Evolutionary conservation across 2,888 invertebrate genomes (phyloP), one percentile per base, ranked within the genome.

Genomic region (Amblyjoppa fuscipennis): DNA sequence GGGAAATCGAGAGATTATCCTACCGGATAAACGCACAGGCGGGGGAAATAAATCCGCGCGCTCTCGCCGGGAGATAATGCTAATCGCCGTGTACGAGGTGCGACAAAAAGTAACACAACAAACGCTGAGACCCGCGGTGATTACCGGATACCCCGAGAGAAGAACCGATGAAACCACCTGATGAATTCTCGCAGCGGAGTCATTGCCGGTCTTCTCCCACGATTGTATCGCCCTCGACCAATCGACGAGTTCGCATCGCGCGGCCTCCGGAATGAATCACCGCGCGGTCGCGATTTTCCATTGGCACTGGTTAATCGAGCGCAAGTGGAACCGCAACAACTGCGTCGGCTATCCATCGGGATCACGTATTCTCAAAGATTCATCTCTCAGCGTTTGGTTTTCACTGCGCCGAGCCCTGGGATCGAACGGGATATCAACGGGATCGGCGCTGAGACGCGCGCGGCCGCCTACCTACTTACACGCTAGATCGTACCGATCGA

Each of bases 401-500:
- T 20, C 76, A 77, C 41, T 70, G 78, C 56, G 73, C 56, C 68
- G 64, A 77, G 61, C 68, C 51, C 70, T 5, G 64, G 34, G 31
- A 64, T 64, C 31, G n/a, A 75, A 64, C 64, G 41, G 75, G 45
- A 56, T 16, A 38, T 25, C 49, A 74, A n/a, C 82, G 53, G 66
- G 16, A 61, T 69, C 71, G 64, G n/a, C 59, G 49, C 31, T 13
- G 64, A 61, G 16, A n/a, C 66, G 31, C 11, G 25, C 64, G 16
- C 66, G 34, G 25, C 56, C 73, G 45, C 56, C 73, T 68, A 56
- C 45, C 25, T 78, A 64, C 69, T 41, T 41, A 53, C 25, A 68
- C 61, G 38, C 31, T 70, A 66, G 28, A 45, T 73, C 49, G 38
- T 45, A 68, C 73, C 77, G 73, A 78, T 78, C 71, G 78, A 74